A percentile compares a stretch with the other conserved stretches of the same genome.
Evolutionary conservation across 2,888 invertebrate species (phyloP).

Genomic region (Ophion ventricosus): DNA sequence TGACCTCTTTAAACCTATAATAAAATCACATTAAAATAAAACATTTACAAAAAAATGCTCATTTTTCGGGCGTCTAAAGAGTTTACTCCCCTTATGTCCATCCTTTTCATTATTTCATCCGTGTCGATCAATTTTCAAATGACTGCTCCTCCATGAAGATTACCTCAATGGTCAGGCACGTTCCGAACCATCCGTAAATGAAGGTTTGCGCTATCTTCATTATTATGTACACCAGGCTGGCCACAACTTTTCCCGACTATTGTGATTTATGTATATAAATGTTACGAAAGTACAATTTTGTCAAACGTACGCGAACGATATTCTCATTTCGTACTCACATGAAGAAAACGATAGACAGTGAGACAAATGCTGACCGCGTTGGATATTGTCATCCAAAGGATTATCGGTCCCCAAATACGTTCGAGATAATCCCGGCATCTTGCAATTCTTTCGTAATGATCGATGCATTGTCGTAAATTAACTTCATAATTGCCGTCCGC

Average conservation of each 20-base stretch:
- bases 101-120: no score
- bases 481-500: not conserved
- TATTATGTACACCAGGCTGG: not conserved
- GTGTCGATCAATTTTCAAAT: no score
- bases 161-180: constrained; percentile 12
- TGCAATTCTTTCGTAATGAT: constrained; percentile 15
- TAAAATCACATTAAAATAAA: no score
- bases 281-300: not conserved
- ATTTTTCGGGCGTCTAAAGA: no score
- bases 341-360: constrained; percentile 51
- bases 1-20: no score
- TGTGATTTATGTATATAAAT: no score
- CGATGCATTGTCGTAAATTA: not conserved
- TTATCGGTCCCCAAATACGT: constrained; percentile 56
- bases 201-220: not conserved
- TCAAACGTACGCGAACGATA: not conserved
- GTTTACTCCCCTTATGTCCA: no score
- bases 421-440: constrained; percentile 48
- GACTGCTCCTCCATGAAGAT: no score
- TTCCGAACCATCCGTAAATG: constrained; percentile 10
- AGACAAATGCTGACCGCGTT: constrained; percentile 54
- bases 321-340: constrained; percentile 25
- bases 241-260: not conserved
- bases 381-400: constrained; percentile 49
- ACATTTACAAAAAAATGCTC: no score